A percentile compares a stretch with the other conserved stretches of the same genome.
These are phyloP conservation scores for Danaus melanippus DNA, from an alignment of 1,140 invertebrate species.

Conservation along the genomic window DNA sequence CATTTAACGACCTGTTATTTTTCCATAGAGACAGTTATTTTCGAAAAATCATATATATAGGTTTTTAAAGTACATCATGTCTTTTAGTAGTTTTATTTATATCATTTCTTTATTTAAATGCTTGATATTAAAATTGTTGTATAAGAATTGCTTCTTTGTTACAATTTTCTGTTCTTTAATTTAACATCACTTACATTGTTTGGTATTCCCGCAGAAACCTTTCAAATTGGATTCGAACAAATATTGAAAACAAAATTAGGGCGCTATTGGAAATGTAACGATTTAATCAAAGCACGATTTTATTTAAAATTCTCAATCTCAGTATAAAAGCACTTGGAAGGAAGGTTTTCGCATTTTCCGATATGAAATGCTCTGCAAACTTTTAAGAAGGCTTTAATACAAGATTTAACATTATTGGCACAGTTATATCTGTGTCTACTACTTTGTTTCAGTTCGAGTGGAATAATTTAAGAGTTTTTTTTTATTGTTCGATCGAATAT, in stretches of 20 bases:
- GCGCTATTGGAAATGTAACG: conserved; percentile 27
- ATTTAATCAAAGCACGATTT: conserved; percentile 36
- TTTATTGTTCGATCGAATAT: too few species aligned
- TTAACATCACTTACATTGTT: background rate
- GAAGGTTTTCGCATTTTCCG: background rate
- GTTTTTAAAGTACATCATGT: background rate
- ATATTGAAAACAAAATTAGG: conserved; percentile 23
- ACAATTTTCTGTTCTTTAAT: background rate
- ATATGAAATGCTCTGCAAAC: too few species aligned
- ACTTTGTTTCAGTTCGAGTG: too few species aligned
- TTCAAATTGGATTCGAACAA: conserved; percentile 14
- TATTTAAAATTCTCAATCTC: conserved; percentile 29
- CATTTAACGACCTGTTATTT: too few species aligned
- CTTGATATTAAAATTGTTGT: background rate
- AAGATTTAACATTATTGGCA: too few species aligned
- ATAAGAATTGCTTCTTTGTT: background rate
- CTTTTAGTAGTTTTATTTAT: background rate
- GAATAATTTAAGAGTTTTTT: too few species aligned
- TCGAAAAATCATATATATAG: background rate
- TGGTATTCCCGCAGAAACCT: background rate
- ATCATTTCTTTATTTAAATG: background rate
- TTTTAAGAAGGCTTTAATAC: too few species aligned
- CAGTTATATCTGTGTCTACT: too few species aligned
- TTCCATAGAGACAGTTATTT: too few species aligned
- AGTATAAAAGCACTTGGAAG: conserved; percentile 15